phyloP scores from a whole-genome alignment of 2,797 vertebrate species.

The Phaenicophaeus curvirostris region DNA sequence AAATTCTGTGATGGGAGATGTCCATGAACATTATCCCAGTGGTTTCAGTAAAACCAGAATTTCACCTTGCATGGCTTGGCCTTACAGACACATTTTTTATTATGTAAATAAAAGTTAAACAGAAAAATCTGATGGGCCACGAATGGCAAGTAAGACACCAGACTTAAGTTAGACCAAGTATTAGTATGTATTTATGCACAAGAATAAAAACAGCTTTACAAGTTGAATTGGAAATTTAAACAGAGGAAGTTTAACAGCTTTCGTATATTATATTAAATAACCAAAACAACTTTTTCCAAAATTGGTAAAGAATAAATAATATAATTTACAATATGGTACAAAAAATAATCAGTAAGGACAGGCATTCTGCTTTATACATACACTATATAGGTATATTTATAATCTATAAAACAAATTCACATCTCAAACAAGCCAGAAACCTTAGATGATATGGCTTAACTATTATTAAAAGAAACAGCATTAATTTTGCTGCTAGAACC shows the following conservation, averaged over 20 bases:
- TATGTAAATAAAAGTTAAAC: neutral
- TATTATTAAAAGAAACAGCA: constrained; percentile 80
- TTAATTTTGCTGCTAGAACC: constrained; percentile 73
- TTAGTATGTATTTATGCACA: constrained; percentile 91
- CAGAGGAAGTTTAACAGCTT: constrained; percentile 83
- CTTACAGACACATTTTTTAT: neutral
- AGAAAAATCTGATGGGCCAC: neutral
- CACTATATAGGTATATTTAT: constrained; percentile 81
- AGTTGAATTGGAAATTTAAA: constrained; percentile 85
- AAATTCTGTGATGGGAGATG: neutral
- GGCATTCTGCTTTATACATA: constrained; percentile 85
- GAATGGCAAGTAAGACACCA: constrained; percentile 1
- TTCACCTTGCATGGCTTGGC: neutral
- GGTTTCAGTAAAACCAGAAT: neutral
- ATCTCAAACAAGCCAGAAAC: constrained; percentile 81
- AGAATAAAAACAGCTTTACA: constrained; percentile 92
- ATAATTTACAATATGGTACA: constrained; percentile 97
- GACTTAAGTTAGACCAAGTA: constrained; percentile 75
- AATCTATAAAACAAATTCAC: constrained; percentile 84
- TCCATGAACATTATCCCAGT: neutral
- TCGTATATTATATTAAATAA: constrained; percentile 92
- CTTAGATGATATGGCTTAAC: constrained; percentile 84
- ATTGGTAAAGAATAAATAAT: constrained; percentile 97
- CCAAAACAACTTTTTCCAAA: constrained; percentile 85
- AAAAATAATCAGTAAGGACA: constrained; percentile 89